These are phyloP conservation scores for Sinocyclocheilus maitianheensis DNA, from an alignment of 2,113 vertebrate genomes.

Conservation along the genomic window DNA sequence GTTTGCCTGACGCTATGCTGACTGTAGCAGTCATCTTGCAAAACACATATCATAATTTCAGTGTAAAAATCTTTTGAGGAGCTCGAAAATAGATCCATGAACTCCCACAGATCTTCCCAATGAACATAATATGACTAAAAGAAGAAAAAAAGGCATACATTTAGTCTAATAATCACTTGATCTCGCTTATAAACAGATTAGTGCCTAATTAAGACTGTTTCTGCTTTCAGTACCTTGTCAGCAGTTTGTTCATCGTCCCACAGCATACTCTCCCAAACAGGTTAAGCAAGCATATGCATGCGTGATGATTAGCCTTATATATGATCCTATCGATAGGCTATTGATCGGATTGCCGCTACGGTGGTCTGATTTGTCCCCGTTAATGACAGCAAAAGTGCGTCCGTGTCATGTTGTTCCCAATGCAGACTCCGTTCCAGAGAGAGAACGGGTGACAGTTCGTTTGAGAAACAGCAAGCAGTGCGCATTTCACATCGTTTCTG, in stretches of 20 bases:
- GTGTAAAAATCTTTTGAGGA: slow-evolving; percentile 41
- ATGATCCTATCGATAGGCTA: slow-evolving; percentile 78
- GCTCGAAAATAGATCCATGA: slow-evolving; percentile 18
- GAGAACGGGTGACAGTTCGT: slow-evolving; percentile 21
- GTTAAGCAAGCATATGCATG: slow-evolving; percentile 65
- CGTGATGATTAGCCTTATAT: slow-evolving; percentile 77
- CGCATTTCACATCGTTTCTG: slow-evolving; percentile 1
- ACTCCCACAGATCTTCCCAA: neutral
- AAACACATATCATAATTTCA: slow-evolving; percentile 58
- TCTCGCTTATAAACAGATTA: neutral
- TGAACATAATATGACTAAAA: neutral
- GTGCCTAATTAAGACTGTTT: neutral
- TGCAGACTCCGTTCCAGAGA: slow-evolving; percentile 36
- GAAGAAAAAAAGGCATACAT: slow-evolving; percentile 2
- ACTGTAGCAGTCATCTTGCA: slow-evolving; percentile 62
- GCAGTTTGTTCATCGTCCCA: slow-evolving; percentile 61
- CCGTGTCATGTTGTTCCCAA: slow-evolving; percentile 63
- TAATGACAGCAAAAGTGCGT: slow-evolving; percentile 74
- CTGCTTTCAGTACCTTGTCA: slow-evolving; percentile 22
- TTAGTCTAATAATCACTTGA: slow-evolving; percentile 11
- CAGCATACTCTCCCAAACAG: slow-evolving; percentile 59
- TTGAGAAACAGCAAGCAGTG: neutral
- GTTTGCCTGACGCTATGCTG: slow-evolving; percentile 66
- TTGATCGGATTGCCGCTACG: slow-evolving; percentile 74
- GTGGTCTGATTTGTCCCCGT: slow-evolving; percentile 77